Evolutionary conservation across 1,140 invertebrate genomes (phyloP), one percentile per base, ranked within the genome.

Genomic region (Onthophagus taurus): DNA sequence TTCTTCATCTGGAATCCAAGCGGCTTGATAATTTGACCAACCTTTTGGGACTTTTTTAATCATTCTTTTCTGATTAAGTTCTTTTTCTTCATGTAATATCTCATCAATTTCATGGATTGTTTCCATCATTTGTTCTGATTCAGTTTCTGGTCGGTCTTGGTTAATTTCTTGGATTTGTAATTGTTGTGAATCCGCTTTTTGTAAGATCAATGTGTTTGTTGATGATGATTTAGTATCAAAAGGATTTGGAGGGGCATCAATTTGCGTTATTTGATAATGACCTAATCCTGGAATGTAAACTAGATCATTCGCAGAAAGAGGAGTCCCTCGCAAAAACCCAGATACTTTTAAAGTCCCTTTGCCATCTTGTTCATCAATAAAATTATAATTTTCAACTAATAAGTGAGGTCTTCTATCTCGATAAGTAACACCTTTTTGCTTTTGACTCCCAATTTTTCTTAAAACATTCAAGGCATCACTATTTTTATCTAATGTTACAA

Each of bases 51-150:
- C 83, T 57, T 76, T 81, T 60, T 91, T 91, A 0, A 83, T 68
- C 71, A 63, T 80, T 81, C 76, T 80, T 12, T 61, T 58, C 52
- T 60, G 49, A 31, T 12, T 6, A 53, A 67, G 58, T 48, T 79
- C 70, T 48, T 72, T 64, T 60, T 80, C 74, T 2, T 85, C 81
- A 51, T 76, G 74, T 37, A 95, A 71, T 71, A 95, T 90, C 62
- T 94, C 87, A 47, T 89, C 83, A 18, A 88, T 94, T 1, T 92
- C 91, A 87, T 89, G 96, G 16, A 92, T 95, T 70, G 97, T 93
- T 68, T 97, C 93, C 11, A 82, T 86, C 89, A 97, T 90, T 19
- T 81, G 79, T 70, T 96, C 88, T 14, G 82, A 80, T 42, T 80
- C 70, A 68, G 89, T 85, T 71, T 94, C 90, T 50, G 73, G 72